These are phyloP conservation scores for Silurus meridionalis DNA, from an alignment of 2,113 vertebrate genomes.

Conservation along the genomic window DNA sequence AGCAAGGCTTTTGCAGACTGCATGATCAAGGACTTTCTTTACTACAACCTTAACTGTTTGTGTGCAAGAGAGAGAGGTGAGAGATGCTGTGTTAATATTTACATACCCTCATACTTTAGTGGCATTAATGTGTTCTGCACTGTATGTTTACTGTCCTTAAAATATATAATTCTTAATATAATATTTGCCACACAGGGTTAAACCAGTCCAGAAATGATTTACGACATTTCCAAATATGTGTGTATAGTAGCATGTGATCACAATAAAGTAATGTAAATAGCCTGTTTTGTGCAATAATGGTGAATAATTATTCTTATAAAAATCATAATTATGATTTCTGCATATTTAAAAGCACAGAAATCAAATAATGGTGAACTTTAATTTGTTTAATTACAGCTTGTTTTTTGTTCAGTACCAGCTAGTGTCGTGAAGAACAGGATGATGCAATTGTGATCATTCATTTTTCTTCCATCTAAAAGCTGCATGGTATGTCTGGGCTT, in stretches of 20 bases:
- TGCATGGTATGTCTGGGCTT: background rate
- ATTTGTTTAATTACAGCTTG: background rate
- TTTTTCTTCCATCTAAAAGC: background rate
- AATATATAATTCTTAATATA: background rate
- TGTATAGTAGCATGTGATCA: background rate
- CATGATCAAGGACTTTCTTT: slow-evolving; percentile 30
- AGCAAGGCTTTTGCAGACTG: too few relatives aligned
- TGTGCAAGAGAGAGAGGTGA: background rate
- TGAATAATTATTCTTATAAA: background rate
- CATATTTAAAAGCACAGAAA: background rate
- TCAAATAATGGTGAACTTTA: background rate
- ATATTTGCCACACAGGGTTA: background rate
- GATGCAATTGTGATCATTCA: background rate
- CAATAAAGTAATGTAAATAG: background rate
- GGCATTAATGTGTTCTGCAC: background rate
- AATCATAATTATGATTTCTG: background rate
- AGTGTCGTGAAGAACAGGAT: background rate
- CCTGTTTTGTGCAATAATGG: background rate
- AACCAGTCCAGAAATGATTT: background rate
- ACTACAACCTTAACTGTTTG: background rate
- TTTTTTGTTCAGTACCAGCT: background rate
- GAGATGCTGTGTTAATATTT: background rate
- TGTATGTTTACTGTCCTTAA: background rate
- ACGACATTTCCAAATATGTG: background rate
- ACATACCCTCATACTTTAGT: background rate